Base-by-base conservation (phyloP, 2,797 vertebrate genomes). In the Paratrypauchen microcephalus region DNA sequence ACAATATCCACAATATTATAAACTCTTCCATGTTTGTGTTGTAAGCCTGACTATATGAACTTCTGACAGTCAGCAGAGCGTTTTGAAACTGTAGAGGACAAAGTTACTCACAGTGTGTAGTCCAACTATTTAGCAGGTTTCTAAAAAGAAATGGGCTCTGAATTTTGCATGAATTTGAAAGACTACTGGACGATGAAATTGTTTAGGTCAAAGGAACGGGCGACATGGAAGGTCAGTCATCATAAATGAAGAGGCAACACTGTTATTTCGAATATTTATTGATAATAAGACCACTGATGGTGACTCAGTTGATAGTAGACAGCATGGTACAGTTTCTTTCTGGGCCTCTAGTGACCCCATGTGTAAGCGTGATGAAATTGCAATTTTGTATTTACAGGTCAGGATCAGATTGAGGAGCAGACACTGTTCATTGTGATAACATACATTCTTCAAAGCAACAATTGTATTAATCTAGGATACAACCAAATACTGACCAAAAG, bases 211-310 rank as follows among this genome's bases (percentile, higher is more conserved):
- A 45, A 15, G 41, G 3, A 3, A 6, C 41, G 1, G 41, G 41
- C 41, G 13, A 13, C 12, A 45, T 45, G 41, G 12, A 15, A 13
- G 41, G 41, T 15, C 41, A 56, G 23, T 15, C 45, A 45, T 56
- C 4, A 83, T 69, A 16, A 50, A 12, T 64, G 21, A 0, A 13
- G 4, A 59, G 55, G 71, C 70, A 73, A 71, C 70, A 21, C 2
- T 66, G 78, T 88, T 88, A 87, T 88, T 84, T 71, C 71, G 71
- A 83, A 86, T 94, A 93, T 97, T 97, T 97, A 97, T 97, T 97
- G 95, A 96, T 95, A 96, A 91, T 91, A 94, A 94, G 95, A 95
- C 95, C 95, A 97, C 95, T 95, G 95, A 95, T 95, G 94, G 95
- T 95, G 95, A 96, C 95, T 93, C 94, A 94, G 95, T 95, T 93